Evolutionary conservation across 2,797 vertebrate genomes (phyloP), one percentile per base, ranked within the genome.

Genomic region (Phataginus tetradactyla): DNA sequence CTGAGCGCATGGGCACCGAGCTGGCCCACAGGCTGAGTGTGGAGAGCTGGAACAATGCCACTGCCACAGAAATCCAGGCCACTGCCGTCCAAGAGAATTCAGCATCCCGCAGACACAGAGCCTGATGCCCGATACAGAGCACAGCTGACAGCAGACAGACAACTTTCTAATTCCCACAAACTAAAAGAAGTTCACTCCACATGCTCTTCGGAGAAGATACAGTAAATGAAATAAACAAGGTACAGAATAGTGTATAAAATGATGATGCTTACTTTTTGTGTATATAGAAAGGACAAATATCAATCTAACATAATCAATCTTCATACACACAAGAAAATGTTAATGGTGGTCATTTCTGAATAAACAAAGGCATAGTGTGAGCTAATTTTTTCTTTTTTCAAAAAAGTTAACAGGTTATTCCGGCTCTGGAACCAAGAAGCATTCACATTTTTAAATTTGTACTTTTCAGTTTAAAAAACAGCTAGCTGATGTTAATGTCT

Each of bases 271-370:
- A 37, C 14, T 32, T n/a, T 34, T 20, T 5, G 5, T n/a, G 6
- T 1, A 7, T 3, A 27, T 3, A 39, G 1, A 25, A 39, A 51
- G 51, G 37, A 59, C 8, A 49, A 23, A 71, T 25, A 1, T 2
- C 20, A 3, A 15, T 2, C 5, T 21, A 15, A 11, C 0, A 1
- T 6, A 6, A 83, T 27, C 2, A 1, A 27, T 29, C 68, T 45
- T n/a, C 27, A 49, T 18, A 23, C 4, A 77, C 17, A 5, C 0
- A 6, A 86, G 53, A 34, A 32, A 27, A 34, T 25, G 17, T 51
- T 32, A 15, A n/a, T 4, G n/a, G 14, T 17, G 10, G 13, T 1
- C 55, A 27, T 25, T 83, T 83, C 2, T 42, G 17, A 37, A 75
- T 5, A 21, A 18, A 37, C 4, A n/a, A 4, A 37, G 39, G 10